Evolutionary conservation across 2,113 vertebrate genomes (phyloP).

Genomic region (Lophotis ruficrista): DNA sequence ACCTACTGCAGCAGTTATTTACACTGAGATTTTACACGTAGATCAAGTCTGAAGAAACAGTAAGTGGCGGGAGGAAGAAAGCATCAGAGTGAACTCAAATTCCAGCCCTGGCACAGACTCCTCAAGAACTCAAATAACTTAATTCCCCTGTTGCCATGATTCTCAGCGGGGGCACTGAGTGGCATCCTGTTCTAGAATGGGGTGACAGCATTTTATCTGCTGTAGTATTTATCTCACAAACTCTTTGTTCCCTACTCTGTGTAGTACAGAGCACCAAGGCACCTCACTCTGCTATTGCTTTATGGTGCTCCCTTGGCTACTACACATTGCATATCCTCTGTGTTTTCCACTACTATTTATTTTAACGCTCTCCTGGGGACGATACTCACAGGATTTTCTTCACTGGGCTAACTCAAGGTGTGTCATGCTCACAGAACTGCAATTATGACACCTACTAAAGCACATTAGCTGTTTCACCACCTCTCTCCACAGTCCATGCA

Average conservation of each 20-base stretch:
- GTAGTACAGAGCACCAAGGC: not conserved
- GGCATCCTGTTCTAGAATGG: not conserved
- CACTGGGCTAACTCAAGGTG: not conserved
- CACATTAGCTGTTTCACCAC: not conserved
- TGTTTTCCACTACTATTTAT: not conserved
- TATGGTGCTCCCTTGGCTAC: not conserved
- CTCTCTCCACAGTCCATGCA: not conserved
- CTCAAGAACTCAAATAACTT: not conserved
- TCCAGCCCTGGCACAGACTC: not conserved
- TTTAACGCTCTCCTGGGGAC: not conserved
- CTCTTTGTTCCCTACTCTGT: not conserved
- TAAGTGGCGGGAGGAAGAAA: not conserved
- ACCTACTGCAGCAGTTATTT: not conserved
- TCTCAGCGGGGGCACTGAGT: not conserved
- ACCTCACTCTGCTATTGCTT: not conserved
- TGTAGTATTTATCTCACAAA: not conserved
- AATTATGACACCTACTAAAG: not conserved
- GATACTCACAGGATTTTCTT: not conserved
- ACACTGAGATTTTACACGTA: not conserved
- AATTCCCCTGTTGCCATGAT: not conserved
- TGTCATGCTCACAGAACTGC: not conserved
- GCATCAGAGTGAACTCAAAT: not conserved
- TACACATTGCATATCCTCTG: not conserved
- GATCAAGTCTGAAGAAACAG: not conserved
- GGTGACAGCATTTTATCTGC: not conserved